A percentile compares a stretch with the other conserved stretches of the same genome.
Conservation (phyloP, 2,113 vertebrate genomes). For the Menidia beryllina region DNA sequence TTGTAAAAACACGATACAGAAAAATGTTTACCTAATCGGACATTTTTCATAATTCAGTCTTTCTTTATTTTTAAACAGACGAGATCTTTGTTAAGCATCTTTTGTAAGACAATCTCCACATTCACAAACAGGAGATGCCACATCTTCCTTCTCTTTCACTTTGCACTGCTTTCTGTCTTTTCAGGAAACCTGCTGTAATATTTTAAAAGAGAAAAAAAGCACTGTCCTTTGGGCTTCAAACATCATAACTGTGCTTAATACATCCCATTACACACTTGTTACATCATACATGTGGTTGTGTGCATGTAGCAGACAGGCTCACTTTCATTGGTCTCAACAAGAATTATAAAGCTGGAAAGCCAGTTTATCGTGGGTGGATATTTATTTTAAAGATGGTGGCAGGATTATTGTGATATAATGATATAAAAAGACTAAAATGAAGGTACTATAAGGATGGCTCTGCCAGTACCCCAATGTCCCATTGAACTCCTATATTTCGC, state of each 20-base stretch:
- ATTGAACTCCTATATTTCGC: not conserved
- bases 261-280: slow-evolving; percentile 53
- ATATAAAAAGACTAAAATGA: too few relatives aligned
- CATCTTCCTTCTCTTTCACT: slow-evolving; percentile 7
- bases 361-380: not conserved
- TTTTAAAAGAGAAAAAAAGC: slow-evolving; percentile 1
- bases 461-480: not conserved
- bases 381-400: too few relatives aligned
- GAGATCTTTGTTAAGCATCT: too few relatives aligned
- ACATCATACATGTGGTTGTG: slow-evolving; percentile 6
- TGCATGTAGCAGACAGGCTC: slow-evolving; percentile 8
- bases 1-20: too few relatives aligned
- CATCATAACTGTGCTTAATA: slow-evolving; percentile 77
- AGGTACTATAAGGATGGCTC: too few relatives aligned
- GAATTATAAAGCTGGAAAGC: not conserved
- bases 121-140: slow-evolving; percentile 57
- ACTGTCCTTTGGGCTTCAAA: slow-evolving; percentile 76
- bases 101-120: slow-evolving; percentile 56
- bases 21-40: not conserved
- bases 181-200: slow-evolving; percentile 48
- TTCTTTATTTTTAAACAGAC: not conserved
- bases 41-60: not conserved
- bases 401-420: too few relatives aligned
- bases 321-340: not conserved
- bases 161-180: slow-evolving; percentile 5